These are phyloP conservation scores for Melanchra persicariae DNA, from an alignment of 2,888 invertebrate species.

Conservation along the genomic window DNA sequence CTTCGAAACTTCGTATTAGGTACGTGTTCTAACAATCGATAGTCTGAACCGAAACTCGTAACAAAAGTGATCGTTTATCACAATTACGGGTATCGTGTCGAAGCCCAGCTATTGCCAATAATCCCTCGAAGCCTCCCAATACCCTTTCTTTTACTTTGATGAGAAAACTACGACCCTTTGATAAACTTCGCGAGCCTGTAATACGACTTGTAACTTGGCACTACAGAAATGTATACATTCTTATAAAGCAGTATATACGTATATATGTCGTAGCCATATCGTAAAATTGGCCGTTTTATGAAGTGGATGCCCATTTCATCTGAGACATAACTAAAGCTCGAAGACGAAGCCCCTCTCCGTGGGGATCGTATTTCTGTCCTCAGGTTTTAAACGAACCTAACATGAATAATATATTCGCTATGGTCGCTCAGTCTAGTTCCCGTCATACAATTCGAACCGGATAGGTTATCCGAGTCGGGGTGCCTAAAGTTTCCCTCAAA, in stretches of 20 bases:
- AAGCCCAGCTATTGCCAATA: conserved; percentile 13
- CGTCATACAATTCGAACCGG: too few species aligned
- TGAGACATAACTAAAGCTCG: too few species aligned
- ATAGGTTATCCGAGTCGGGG: too few species aligned
- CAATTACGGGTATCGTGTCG: background rate
- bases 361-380: too few species aligned
- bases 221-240: background rate
- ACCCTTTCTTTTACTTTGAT: conserved; percentile 47
- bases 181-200: conserved; percentile 30
- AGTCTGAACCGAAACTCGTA: background rate
- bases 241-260: too few species aligned
- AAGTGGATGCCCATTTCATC: too few species aligned
- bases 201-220: conserved; percentile 12
- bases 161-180: conserved; percentile 54
- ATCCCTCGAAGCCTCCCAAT: conserved; percentile 12
- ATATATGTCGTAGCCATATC: too few species aligned
- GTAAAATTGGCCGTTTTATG: too few species aligned
- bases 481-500: too few species aligned
- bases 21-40: background rate
- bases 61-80: conserved; percentile 10
- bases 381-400: too few species aligned
- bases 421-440: too few species aligned
- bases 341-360: rapidly evolving
- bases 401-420: too few species aligned
- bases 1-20: background rate